Base-by-base conservation (phyloP, 2,113 vertebrate species). In the Oreochromis niloticus region DNA sequence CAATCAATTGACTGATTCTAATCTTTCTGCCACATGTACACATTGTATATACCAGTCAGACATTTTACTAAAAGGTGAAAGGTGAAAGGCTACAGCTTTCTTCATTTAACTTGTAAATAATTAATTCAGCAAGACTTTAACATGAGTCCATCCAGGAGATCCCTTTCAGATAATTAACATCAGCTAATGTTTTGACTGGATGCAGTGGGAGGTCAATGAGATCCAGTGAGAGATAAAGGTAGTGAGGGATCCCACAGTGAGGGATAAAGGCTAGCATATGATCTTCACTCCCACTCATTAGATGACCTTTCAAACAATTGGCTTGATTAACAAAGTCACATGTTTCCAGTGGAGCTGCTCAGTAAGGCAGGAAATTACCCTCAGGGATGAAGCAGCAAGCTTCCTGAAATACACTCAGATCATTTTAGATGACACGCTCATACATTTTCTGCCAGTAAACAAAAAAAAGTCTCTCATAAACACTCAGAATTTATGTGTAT, bases 261-360 rank as follows among this genome's bases (percentile, higher is more conserved):
- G 78, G 81, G 78, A 92, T 90, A 93, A 94, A 94, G 92, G 92
- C 83, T 79, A 94, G 90, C 95, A 94, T 95, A 95, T 94, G 95
- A 94, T 94, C 90, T 83, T 92, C 88, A 71, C 82, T 92, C 81
- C 92, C 36, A 24, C 93, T 94, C 91, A 90, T 92, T 92, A 91
- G 85, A 84, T 94, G 93, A 95, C 94, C 93, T 96, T 96, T 91
- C 84, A 81, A 87, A 92, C 85, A n/a, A 89, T 59, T 88, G 85
- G 87, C 86, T 87, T 92, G 89, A 95, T 94, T 91, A 94, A 89
- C 88, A 87, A 83, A 56, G 73, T 78, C 92, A 84, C 83, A 92
- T 91, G 90, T 79, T 41, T 91, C 86, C 85, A 88, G 89, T 13
- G 6, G 88, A 85, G 88, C 80, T 5, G 54, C 87, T 83, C 75